These are phyloP conservation scores for Hemibagrus wyckioides DNA, from an alignment of 2,113 vertebrate species.

Conservation along the genomic window DNA sequence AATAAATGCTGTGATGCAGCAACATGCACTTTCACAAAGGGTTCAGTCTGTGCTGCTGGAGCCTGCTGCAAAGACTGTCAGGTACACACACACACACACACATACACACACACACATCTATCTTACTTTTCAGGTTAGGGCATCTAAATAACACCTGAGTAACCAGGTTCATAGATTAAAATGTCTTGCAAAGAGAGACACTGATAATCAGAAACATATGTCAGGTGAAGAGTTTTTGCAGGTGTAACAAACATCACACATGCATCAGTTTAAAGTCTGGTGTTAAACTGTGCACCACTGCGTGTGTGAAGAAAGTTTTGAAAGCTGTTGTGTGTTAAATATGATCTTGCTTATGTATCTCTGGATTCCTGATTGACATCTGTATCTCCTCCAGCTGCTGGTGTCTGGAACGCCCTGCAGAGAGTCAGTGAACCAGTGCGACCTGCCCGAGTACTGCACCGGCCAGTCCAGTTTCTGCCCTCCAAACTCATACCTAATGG, in stretches of 20 bases:
- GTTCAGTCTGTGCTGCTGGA: constrained; percentile 79
- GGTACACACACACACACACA: constrained; percentile 63
- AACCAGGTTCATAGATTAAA: not conserved
- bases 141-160: not conserved
- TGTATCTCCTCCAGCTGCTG: constrained; percentile 68
- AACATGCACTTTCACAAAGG: constrained; percentile 79
- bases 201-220: not conserved
- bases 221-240: too few species aligned
- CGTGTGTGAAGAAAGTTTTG: too few species aligned
- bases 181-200: too few species aligned
- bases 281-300: not conserved
- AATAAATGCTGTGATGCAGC: constrained; percentile 81
- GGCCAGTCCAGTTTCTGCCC: constrained; percentile 78
- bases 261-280: not conserved
- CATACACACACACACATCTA: constrained; percentile 8
- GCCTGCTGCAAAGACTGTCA: constrained; percentile 82
- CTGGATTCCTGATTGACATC: not conserved
- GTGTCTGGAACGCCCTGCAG: constrained; percentile 80
- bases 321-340: too few species aligned
- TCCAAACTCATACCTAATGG: constrained; percentile 77
- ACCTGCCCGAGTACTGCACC: constrained; percentile 84
- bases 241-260: not conserved
- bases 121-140: not conserved
- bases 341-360: not conserved
- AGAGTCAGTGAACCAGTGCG: constrained; percentile 69